Base-by-base conservation (phyloP, 1,140 invertebrate genomes). In the Gryllus bimaculatus region DNA sequence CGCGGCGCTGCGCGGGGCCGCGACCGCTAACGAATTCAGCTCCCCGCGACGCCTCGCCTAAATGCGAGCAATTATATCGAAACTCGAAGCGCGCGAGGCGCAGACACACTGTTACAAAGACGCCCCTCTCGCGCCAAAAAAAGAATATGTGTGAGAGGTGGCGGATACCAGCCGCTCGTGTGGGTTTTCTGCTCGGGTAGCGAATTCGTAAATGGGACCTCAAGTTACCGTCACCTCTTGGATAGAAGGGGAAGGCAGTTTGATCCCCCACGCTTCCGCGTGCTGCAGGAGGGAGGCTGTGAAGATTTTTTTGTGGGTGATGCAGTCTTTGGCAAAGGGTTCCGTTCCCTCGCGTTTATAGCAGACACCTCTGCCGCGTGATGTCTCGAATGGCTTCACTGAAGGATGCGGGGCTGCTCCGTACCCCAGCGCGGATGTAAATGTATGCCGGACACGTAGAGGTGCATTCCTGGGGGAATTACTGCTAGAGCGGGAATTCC, bases 51-150 rank as follows among this genome's bases (percentile, higher is more conserved):
- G 54, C 54, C 54, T 66, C 7, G 54, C 54, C 7, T 66, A 66
- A 66, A 66, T 66, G 54, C 54, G 54, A 66, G 54, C 54, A 66
- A 66, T 66, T 66, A 66, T 66, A 66, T 66, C 54, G 54, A 66
- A 66, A 66, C 54, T 66, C 54, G 54, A 18, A 66, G 54, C 54
- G 18, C 54, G 18, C 54, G 54, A 66, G 54, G 7, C 7, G 10
- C 54, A 66, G 54, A 13, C 54, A 18, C 54, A 66, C 2, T 1
- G 54, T 39, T 39, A 39, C 26, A 39, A 39, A 39, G 54, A 66
- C 10, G 54, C 54, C 18, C 10, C 54, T 54, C 8, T 13, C 10
- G 54, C 54, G 10, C 10, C 2, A 66, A 7, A 1, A 66, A 66
- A 66, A 39, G 7, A 66, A 66, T 66, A 7, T 10, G 54, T 66